Percentiles rank a stretch among this genome's conserved stretches.
phyloP scores from a whole-genome alignment of 2,797 vertebrate species.

The Myotis findleyi region DNA sequence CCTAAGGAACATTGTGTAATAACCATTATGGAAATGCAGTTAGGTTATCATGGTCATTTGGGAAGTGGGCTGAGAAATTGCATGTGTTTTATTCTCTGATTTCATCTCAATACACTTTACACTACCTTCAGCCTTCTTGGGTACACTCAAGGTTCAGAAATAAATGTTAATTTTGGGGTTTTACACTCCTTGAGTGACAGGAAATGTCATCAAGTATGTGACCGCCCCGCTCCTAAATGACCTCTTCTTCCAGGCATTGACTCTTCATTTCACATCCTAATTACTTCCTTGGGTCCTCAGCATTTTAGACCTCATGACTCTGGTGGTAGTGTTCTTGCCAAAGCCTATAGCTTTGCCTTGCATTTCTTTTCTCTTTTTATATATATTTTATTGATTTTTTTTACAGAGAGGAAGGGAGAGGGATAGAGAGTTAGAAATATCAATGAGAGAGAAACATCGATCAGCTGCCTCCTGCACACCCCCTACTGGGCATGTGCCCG shows the following conservation, averaged over 20 bases:
- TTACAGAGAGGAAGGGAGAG: too few species aligned
- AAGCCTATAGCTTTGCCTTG: neutral
- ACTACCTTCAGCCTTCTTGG: conserved; percentile 33
- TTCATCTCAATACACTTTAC: neutral
- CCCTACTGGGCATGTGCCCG: too few species aligned
- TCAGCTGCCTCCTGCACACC: too few species aligned
- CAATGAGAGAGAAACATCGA: too few species aligned
- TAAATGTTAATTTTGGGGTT: conserved; percentile 20
- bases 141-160: neutral
- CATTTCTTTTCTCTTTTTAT: neutral
- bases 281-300: neutral
- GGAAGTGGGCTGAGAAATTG: conserved; percentile 49
- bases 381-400: too few species aligned
- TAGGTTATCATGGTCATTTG: neutral
- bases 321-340: neutral
- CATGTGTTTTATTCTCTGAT: neutral
- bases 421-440: too few species aligned
- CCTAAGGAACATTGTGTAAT: neutral
- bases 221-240: neutral
- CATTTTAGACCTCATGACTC: neutral
- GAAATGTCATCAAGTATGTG: neutral
- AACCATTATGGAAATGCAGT: neutral
- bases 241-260: neutral
- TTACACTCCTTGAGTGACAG: conserved; percentile 35
- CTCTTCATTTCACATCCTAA: neutral